A percentile compares a stretch with the other conserved stretches of the same genome.
phyloP scores from a whole-genome alignment of 2,113 vertebrate species.

The Tetraodon nigroviridis region DNA sequence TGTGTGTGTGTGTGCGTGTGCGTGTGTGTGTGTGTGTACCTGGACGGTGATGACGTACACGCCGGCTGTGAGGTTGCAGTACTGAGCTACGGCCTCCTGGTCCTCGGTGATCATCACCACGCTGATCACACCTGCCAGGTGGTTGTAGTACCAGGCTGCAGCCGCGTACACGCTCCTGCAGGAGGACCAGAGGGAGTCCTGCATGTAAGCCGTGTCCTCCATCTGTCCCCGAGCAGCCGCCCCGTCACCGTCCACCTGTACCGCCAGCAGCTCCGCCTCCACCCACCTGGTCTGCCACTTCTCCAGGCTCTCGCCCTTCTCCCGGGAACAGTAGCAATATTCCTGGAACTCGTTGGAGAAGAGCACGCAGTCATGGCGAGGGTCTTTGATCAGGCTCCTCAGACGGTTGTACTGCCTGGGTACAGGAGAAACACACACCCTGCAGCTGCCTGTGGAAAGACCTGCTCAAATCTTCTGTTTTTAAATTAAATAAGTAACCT shows the following conservation, averaged over 20 bases:
- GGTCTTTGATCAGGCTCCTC: slow-evolving; percentile 82
- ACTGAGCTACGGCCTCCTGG: slow-evolving; percentile 74
- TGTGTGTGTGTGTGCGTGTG: not conserved
- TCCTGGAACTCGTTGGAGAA: slow-evolving; percentile 94
- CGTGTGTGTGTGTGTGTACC: slow-evolving; percentile 62
- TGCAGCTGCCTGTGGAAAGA: not conserved
- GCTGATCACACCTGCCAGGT: slow-evolving; percentile 83
- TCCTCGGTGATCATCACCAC: slow-evolving; percentile 95
- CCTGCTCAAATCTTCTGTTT: not conserved
- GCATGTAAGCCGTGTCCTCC: not conserved
- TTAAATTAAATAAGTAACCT: too few species aligned
- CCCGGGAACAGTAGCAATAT: slow-evolving; percentile 81
- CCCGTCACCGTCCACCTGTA: not conserved
- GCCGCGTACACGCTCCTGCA: slow-evolving; percentile 90
- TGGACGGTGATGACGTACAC: slow-evolving; percentile 90
- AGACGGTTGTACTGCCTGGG: slow-evolving; percentile 86
- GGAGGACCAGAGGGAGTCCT: slow-evolving; percentile 8
- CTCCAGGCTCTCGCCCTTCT: slow-evolving; percentile 84
- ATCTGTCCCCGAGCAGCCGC: too few species aligned
- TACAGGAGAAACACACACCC: not conserved
- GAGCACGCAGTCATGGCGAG: slow-evolving; percentile 82
- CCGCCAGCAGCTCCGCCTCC: too few species aligned
- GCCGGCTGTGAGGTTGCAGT: slow-evolving; percentile 81
- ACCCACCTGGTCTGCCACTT: slow-evolving; percentile 82
- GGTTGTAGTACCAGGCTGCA: slow-evolving; percentile 91